These are phyloP conservation scores for Alaudala cheleensis DNA, from an alignment of 2,113 vertebrate species.

Conservation along the genomic window DNA sequence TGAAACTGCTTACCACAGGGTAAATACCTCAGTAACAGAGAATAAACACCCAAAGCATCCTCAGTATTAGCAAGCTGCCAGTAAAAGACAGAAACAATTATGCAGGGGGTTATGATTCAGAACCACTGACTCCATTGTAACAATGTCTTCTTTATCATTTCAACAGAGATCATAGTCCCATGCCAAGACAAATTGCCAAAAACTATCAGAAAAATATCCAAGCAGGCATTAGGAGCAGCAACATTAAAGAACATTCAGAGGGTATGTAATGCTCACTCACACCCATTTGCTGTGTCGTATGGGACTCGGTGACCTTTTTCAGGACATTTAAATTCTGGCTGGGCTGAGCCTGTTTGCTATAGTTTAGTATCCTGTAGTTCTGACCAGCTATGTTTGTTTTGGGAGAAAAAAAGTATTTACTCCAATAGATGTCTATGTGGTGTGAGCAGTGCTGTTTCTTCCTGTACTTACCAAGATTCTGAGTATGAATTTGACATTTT, in stretches of 20 bases:
- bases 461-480: background rate
- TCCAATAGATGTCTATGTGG: background rate
- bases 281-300: background rate
- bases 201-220: slow-evolving; percentile 40
- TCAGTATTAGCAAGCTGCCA: background rate
- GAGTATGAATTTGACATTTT: background rate
- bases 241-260: slow-evolving; percentile 15
- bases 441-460: background rate
- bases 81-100: slow-evolving; percentile 13
- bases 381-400: background rate
- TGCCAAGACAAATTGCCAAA: slow-evolving; percentile 49
- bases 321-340: background rate
- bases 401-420: background rate
- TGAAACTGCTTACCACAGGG: background rate
- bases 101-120: slow-evolving; percentile 13
- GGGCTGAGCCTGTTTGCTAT: background rate
- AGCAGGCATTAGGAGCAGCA: slow-evolving; percentile 24
- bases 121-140: slow-evolving; percentile 13
- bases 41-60: background rate
- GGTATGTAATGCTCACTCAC: background rate
- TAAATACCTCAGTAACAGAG: background rate
- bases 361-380: background rate
- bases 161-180: background rate
- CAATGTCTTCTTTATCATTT: slow-evolving; percentile 52
- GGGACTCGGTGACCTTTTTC: background rate